Base-by-base conservation (phyloP, 2,888 invertebrate genomes). In the Mechanitis mazaeus region DNA sequence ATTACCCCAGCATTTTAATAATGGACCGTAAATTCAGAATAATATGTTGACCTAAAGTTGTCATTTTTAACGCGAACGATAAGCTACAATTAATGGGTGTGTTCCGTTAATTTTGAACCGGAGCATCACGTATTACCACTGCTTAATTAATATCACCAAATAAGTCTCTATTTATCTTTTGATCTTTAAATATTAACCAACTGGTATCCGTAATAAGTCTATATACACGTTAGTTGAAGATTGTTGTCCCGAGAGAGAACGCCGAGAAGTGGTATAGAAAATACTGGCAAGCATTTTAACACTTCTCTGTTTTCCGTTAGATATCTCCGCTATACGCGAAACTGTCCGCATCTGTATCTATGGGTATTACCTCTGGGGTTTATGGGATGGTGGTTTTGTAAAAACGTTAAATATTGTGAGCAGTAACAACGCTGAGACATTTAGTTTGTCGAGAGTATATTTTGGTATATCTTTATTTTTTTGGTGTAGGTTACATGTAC, bases 221-320 rank as follows among this genome's bases (percentile, higher is more conserved):
- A 78, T 80, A 81, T 79, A 79, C 76, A 76, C 76, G 72, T 80
- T 76, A 72, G 74, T 75, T 69, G 72, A 72, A 78, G 73, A 78
- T 73, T 74, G 71, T 69, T 71, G 72, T 72, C 80, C 76, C 80
- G 47, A 45, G 68, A 75, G 81, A 69, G 69, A 68, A 69, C 70
- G 69, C 70, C 74, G 73, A 74, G 80, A 78, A 78, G 72, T 78
- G 76, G 73, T 75, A 77, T 69, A 71, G 70, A 69, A 72, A 72
- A 73, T 73, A 69, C 70, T 66, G 63, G 67, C 69, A 71, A 71
- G 71, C 70, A 66, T 75, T 73, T 71, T 68, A 69, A 69, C 68
- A 69, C 72, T 65, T 70, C 65, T 71, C 69, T 72, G 68, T 71
- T 73, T 69, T 68, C 68, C 65, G 66, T 68, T 70, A 66, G 68